Evolutionary conservation across 2,113 vertebrate genomes (phyloP), one percentile per base, ranked within the genome.

Genomic region (Megaptera novaeangliae): DNA sequence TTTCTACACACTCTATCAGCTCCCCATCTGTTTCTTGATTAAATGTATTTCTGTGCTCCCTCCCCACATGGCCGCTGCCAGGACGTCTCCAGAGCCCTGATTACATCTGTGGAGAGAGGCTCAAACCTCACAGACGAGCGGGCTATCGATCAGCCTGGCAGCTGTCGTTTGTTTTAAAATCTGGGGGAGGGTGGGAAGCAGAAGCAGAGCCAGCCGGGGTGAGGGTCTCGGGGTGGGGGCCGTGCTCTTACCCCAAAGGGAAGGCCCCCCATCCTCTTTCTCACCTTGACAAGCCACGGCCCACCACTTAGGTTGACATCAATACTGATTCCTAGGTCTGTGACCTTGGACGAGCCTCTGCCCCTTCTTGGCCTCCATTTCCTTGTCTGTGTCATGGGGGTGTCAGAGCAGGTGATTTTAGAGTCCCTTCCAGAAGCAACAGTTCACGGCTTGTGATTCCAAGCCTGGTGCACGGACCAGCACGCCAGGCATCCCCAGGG

Each of bases 1-100:
- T 97, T 52, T 96, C 96, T 93, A 88, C 97, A 96, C 97, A 96
- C 97, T 96, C 97, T 97, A 98, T 98, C 98, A 97, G 93, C 94
- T 97, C 96, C 97, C 98, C 98, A 98, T 98, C 98, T 98, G 98
- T 97, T 98, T 97, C 97, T 98, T 98, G 98, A 98, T 98, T 98
- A 98, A 98, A 97, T 96, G 96, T 97, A 96, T 92, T 88, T 90
- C 97, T 3, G 90, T 0, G 4, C 89, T 92, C 86, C 94, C 97
- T 96, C 98, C 90, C 92, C 59, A 31, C 95, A 52, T 20, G 82
- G 97, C 97, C 85, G 88, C 97, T 98, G 98, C 98, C 98, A 96
- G 94, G 95, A 93, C 64, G 96, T 97, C 98, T 98, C 97, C 11
- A 14, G 97, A 96, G 94, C 97, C 96, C 97, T 98, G 98, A 98